Conservation (phyloP, 2,888 invertebrate species). For the Drosophila neutralis region DNA sequence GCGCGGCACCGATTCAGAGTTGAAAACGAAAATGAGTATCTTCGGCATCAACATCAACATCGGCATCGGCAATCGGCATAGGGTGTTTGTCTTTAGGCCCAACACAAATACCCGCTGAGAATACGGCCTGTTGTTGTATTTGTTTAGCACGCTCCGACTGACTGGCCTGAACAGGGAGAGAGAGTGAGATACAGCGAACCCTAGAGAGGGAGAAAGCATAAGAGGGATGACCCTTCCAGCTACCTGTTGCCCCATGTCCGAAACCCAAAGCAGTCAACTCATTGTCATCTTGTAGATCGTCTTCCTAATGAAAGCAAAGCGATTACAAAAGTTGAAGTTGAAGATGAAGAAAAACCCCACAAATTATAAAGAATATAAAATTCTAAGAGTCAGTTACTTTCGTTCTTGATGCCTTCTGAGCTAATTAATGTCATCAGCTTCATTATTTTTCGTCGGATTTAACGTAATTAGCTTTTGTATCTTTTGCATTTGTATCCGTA, state of each 20-base stretch:
- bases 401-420: slow-evolving; percentile 31
- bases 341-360: slow-evolving; percentile 12
- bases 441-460: slow-evolving; percentile 59
- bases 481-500: slow-evolving; percentile 16
- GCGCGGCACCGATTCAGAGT: slow-evolving; percentile 36
- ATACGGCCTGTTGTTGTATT: slow-evolving; percentile 26
- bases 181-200: neutral
- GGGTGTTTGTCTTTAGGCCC: slow-evolving; percentile 52
- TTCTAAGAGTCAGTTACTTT: slow-evolving; percentile 26
- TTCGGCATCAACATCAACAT: slow-evolving; percentile 12
- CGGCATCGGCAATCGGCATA: neutral
- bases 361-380: neutral
- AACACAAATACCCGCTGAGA: slow-evolving; percentile 29
- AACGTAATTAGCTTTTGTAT: slow-evolving; percentile 65
- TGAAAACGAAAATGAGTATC: slow-evolving; percentile 56
- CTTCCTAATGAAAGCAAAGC: slow-evolving; percentile 16
- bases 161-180: neutral
- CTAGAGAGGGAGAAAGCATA: neutral
- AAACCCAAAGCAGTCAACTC: slow-evolving; percentile 33
- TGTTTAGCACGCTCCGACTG: slow-evolving; percentile 50
- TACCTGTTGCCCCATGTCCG: slow-evolving; percentile 57
- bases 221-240: slow-evolving; percentile 24
- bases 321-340: slow-evolving; percentile 16
- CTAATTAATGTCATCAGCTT: slow-evolving; percentile 76
- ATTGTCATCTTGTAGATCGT: slow-evolving; percentile 56